Evolutionary conservation across 2,113 vertebrate genomes (phyloP).

Genomic region (Gambusia holbrooki): DNA sequence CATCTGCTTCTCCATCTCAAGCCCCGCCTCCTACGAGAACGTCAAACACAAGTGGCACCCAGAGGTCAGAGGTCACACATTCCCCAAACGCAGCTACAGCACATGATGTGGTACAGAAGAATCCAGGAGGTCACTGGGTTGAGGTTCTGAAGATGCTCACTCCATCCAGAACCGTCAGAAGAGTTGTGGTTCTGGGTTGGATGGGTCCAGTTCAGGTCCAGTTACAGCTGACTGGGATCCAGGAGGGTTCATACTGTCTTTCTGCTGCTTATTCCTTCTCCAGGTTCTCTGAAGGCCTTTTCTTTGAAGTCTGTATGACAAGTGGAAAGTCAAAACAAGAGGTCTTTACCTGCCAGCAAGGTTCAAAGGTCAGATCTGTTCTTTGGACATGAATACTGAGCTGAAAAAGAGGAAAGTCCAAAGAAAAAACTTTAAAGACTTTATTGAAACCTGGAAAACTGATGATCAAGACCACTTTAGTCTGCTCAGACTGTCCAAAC

Average conservation of each 20-base stretch:
- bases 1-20: slow-evolving; percentile 96
- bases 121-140: background rate
- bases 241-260: background rate
- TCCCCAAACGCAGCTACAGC: too few relatives aligned
- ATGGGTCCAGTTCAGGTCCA: background rate
- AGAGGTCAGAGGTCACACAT: slow-evolving; percentile 80
- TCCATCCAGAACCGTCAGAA: too few relatives aligned
- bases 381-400: too few relatives aligned
- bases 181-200: background rate
- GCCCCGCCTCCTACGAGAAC: slow-evolving; percentile 93
- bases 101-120: background rate
- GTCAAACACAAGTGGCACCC: slow-evolving; percentile 97
- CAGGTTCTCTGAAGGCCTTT: background rate
- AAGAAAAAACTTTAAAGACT: too few relatives aligned
- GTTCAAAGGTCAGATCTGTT: too few relatives aligned
- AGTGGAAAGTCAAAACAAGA: too few relatives aligned
- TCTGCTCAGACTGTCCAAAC: too few relatives aligned
- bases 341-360: too few relatives aligned
- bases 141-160: background rate
- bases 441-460: too few relatives aligned
- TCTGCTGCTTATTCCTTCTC: too few relatives aligned
- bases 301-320: background rate
- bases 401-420: too few relatives aligned
- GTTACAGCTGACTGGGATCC: background rate
- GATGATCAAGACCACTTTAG: too few relatives aligned